Evolutionary conservation across 2,888 invertebrate species (phyloP), one percentile per base, ranked within the genome.

Genomic region (Plebejus argus): DNA sequence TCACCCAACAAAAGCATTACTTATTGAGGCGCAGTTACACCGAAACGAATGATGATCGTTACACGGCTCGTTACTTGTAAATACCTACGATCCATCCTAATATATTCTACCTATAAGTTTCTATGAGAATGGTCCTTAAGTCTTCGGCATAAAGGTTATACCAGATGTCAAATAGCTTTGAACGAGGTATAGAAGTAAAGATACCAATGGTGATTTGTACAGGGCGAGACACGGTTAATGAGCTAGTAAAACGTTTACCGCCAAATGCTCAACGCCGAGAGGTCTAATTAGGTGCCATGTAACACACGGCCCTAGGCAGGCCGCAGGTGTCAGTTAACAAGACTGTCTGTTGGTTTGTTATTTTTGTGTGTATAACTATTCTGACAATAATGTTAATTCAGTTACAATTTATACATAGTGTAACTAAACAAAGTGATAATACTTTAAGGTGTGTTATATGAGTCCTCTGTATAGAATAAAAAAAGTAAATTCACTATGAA

Each of bases 221-320:
- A 86, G 86, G 84, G 83, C 85, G 86, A 85, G 87, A 89, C 88
- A 87, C 86, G 85, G 84, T 86, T 89, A 90, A 90, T 88, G 90
- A 89, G 85, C 83, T 85, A 81, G 83, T 86, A 85, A 87, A 83
- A 87, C 85, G 86, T 86, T 87, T 83, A 84, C 83, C 83, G 82
- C 83, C 78, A 81, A 85, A 61, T 77, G 70, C 79, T 83, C 75
- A 33, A 58, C 6, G 23, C 72, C 70, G 61, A 74, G 70, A 70
- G 77, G 58, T 70, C 76, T 77, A 77, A 72, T 74, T 72, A 77
- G 58, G 58, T 58, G 58, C 72, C 53, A 28, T 77, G 72, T 61
- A 28, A 23, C 20, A 61, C 4, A 6, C 18, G 18, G 66, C 66
- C 66, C 1, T 33, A 28, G 66, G 28, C 28, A 66, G 66, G 66